phyloP scores from a whole-genome alignment of 2,797 vertebrate species.

The Halcyon chelicuti region DNA sequence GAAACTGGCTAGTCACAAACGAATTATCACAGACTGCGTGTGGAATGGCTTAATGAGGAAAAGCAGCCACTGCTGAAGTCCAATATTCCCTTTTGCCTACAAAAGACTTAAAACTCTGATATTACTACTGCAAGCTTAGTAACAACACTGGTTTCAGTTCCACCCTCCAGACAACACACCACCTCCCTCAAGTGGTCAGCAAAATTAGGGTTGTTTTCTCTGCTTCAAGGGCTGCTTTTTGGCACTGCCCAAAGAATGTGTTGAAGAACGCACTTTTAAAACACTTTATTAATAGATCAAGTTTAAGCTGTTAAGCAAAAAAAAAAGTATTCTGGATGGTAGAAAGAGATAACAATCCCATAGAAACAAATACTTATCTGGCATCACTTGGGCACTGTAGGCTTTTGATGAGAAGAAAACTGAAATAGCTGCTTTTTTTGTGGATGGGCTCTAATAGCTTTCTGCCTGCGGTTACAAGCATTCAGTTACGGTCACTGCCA shows the following conservation, averaged over 20 bases:
- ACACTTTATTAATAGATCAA: not conserved
- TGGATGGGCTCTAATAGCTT: slow-evolving; percentile 29
- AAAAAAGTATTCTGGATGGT: not conserved
- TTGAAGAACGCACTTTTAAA: not conserved
- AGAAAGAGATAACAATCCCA: not conserved
- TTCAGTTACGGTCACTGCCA: slow-evolving; percentile 7
- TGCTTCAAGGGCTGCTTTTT: slow-evolving; percentile 37
- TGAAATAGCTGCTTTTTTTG: slow-evolving; percentile 26
- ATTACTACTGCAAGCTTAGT: slow-evolving; percentile 38
- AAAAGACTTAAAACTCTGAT: slow-evolving; percentile 43
- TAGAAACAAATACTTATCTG: not conserved
- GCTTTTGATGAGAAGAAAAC: not conserved
- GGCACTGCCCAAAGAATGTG: slow-evolving; percentile 8
- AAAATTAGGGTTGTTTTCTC: slow-evolving; percentile 54
- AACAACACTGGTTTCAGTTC: slow-evolving; percentile 10
- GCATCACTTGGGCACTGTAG: not conserved
- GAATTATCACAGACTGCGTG: not conserved
- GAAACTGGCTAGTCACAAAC: not conserved
- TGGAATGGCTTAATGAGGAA: not conserved
- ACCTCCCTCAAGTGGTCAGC: slow-evolving; percentile 77
- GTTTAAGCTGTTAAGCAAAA: not conserved
- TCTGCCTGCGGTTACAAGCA: not conserved
- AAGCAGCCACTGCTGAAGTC: slow-evolving; percentile 16
- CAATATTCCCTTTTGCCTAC: slow-evolving; percentile 20
- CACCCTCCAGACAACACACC: slow-evolving; percentile 69